Conservation (phyloP, 1,140 invertebrate species). For the Drosophila gunungcola region DNA sequence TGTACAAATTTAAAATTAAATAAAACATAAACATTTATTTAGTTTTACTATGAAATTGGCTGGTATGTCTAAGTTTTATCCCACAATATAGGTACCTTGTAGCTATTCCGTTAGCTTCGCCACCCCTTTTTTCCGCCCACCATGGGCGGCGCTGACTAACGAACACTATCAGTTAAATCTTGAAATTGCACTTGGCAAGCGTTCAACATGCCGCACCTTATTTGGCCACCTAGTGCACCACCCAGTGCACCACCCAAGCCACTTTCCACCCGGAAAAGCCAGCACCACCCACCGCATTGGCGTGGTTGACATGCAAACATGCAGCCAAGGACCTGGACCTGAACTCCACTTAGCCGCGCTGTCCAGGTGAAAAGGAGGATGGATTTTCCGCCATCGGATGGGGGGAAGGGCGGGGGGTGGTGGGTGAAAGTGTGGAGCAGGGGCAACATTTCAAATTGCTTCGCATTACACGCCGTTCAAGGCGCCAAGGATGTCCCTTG, state of each 20-base stretch:
- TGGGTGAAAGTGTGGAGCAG: too few relatives aligned
- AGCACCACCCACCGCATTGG: constrained; percentile 20
- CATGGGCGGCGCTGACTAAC: constrained; percentile 57
- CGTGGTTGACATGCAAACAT: constrained; percentile 60
- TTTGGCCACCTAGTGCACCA: not conserved
- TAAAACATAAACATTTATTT: too few relatives aligned
- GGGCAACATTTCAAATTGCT: constrained; percentile 58
- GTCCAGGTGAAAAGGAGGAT: constrained; percentile 14
- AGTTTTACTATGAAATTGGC: too few relatives aligned
- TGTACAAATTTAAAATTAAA: not conserved
- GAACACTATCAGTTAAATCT: constrained; percentile 73
- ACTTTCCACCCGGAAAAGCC: not conserved
- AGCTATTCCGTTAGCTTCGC: not conserved
- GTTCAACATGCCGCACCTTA: constrained; percentile 52
- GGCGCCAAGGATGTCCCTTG: constrained; percentile 43
- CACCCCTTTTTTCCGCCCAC: not conserved
- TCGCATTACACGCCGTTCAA: constrained; percentile 69
- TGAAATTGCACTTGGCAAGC: constrained; percentile 72
- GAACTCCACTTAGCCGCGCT: constrained; percentile 48
- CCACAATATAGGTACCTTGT: not conserved
- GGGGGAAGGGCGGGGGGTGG: not conserved
- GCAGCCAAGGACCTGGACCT: constrained; percentile 24
- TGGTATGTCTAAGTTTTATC: too few relatives aligned
- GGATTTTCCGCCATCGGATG: not conserved
- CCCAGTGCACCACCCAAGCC: not conserved